phyloP scores from a whole-genome alignment of 2,797 vertebrate genomes.

The Melanotaenia maccullochi region DNA sequence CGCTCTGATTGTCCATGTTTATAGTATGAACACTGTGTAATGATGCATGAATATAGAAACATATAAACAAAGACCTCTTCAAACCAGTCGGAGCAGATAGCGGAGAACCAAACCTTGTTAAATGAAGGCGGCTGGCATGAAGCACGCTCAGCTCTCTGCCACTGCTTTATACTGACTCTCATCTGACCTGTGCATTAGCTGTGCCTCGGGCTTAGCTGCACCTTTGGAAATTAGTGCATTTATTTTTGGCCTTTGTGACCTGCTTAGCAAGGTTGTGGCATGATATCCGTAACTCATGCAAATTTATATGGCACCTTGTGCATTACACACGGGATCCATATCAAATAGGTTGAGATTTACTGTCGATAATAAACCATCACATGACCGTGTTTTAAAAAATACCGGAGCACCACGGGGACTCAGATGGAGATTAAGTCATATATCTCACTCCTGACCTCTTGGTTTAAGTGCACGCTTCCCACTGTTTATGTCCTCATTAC shows the following conservation, averaged over 20 bases:
- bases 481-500: slow-evolving; percentile 6
- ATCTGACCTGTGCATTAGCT: not conserved
- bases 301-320: not conserved
- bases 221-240: not conserved
- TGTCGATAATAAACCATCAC: not conserved
- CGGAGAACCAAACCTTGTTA: slow-evolving; percentile 1
- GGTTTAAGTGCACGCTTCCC: not conserved
- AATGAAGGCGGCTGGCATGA: slow-evolving; percentile 5
- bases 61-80: slow-evolving; percentile 30
- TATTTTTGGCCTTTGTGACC: slow-evolving; percentile 13
- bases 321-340: not conserved
- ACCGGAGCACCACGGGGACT: not conserved
- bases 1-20: slow-evolving; percentile 36
- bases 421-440: slow-evolving; percentile 10
- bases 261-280: not conserved
- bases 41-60: slow-evolving; percentile 40
- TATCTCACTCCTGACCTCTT: slow-evolving; percentile 5
- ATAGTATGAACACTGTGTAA: slow-evolving; percentile 32
- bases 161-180: not conserved
- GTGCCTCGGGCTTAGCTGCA: slow-evolving; percentile 3
- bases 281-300: slow-evolving; percentile 4
- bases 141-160: not conserved
- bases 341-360: slow-evolving; percentile 3
- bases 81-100: slow-evolving; percentile 50
- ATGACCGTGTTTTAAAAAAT: slow-evolving; percentile 2